Conservation (phyloP, 2,797 vertebrate species). For the Masticophis lateralis region DNA sequence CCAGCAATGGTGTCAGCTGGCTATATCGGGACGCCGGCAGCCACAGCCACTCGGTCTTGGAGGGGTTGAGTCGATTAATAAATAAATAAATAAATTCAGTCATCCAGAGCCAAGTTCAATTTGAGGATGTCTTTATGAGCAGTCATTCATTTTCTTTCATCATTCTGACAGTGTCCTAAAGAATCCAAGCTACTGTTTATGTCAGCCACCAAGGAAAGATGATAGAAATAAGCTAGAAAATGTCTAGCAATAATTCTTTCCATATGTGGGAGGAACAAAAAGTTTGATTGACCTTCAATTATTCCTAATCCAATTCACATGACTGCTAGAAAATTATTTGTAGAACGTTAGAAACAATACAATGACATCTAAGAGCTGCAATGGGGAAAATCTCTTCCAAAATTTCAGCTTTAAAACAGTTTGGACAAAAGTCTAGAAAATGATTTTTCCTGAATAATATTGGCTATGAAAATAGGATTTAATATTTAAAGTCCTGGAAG, state of each 20-base stretch:
- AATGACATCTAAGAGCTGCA: not conserved
- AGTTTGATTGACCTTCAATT: not conserved
- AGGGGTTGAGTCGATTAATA: too few species aligned
- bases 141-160: not conserved
- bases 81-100: not conserved
- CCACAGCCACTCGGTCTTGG: too few species aligned
- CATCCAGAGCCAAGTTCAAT: not conserved
- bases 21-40: too few species aligned
- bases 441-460: constrained; percentile 38
- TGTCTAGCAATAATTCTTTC: not conserved
- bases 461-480: constrained; percentile 46
- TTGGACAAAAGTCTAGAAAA: constrained; percentile 43
- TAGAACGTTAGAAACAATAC: not conserved
- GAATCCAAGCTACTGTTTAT: not conserved
- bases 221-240: not conserved
- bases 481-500: constrained; percentile 19
- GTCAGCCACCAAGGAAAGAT: not conserved
- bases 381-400: not conserved
- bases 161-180: not conserved
- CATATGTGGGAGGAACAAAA: not conserved
- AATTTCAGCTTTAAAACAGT: constrained; percentile 38
- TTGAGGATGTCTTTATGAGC: not conserved
- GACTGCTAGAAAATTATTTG: not conserved
- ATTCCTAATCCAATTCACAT: not conserved
- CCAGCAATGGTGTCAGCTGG: too few species aligned